phyloP scores from a whole-genome alignment of 2,797 vertebrate genomes.

The Petrocephalus sullivani region DNA sequence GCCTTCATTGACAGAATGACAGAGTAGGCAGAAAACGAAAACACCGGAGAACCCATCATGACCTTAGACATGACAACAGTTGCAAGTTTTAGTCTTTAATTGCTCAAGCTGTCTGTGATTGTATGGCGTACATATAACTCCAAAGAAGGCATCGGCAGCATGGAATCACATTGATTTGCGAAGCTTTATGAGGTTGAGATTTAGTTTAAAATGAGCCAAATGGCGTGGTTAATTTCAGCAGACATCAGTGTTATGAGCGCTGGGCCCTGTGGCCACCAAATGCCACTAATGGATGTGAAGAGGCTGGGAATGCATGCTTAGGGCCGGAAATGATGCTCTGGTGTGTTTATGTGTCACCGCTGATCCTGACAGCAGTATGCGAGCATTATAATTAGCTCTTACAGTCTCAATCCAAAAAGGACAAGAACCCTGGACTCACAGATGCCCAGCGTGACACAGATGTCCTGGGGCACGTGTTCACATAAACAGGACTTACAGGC shows the following conservation, averaged over 20 bases:
- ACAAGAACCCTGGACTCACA: neutral
- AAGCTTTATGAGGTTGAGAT: neutral
- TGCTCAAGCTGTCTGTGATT: neutral
- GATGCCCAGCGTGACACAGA: too few species aligned
- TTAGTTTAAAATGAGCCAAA: neutral
- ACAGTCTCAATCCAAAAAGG: neutral
- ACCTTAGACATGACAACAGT: neutral
- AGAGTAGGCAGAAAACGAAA: neutral
- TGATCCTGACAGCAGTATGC: neutral
- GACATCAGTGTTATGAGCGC: conserved; percentile 52
- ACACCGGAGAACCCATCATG: neutral
- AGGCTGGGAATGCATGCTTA: conserved; percentile 67
- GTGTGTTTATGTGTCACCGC: conserved; percentile 35
- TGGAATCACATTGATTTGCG: neutral
- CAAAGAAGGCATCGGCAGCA: neutral
- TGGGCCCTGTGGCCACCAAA: conserved; percentile 57
- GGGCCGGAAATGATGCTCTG: conserved; percentile 60
- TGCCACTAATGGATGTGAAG: conserved; percentile 73
- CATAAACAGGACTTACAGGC: neutral
- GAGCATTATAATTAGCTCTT: neutral
- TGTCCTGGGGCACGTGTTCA: neutral
- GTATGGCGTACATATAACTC: neutral
- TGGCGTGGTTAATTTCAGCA: neutral
- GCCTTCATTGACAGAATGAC: neutral
- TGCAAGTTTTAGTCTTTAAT: neutral